phyloP scores from a whole-genome alignment of 2,797 vertebrate genomes.

The Arctocebus calabarensis region DNA sequence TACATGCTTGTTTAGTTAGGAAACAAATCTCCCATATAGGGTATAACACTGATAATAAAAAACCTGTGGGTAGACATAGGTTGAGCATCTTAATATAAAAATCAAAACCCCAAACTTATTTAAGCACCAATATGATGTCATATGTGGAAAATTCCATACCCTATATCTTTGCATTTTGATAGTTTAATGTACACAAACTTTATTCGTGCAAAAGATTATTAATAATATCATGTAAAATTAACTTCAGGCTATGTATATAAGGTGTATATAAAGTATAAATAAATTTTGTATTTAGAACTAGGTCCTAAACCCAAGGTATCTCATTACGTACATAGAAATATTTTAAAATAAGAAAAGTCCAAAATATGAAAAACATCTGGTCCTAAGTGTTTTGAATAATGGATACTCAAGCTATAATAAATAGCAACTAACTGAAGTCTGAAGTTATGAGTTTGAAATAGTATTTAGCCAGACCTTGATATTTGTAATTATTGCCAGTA shows the following conservation, averaged over 20 bases:
- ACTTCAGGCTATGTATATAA: background rate
- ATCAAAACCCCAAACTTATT: background rate
- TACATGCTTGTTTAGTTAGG: background rate
- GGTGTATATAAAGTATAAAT: background rate
- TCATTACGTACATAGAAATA: background rate
- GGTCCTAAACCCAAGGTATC: background rate
- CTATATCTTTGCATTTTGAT: background rate
- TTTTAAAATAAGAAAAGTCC: background rate
- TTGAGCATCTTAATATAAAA: background rate
- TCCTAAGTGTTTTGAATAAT: background rate
- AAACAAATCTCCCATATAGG: background rate
- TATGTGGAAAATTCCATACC: background rate
- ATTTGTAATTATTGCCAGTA: background rate
- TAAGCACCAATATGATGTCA: background rate
- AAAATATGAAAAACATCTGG: background rate
- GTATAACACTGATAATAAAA: background rate
- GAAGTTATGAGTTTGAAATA: background rate
- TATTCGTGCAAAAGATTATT: background rate
- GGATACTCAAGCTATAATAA: background rate
- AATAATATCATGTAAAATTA: background rate
- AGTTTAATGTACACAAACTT: background rate
- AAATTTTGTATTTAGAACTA: background rate
- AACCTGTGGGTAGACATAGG: background rate
- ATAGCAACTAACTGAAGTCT: background rate
- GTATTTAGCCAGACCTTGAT: background rate